Conservation (phyloP, 2,113 vertebrate species). For the Eulacestoma nigropectus region DNA sequence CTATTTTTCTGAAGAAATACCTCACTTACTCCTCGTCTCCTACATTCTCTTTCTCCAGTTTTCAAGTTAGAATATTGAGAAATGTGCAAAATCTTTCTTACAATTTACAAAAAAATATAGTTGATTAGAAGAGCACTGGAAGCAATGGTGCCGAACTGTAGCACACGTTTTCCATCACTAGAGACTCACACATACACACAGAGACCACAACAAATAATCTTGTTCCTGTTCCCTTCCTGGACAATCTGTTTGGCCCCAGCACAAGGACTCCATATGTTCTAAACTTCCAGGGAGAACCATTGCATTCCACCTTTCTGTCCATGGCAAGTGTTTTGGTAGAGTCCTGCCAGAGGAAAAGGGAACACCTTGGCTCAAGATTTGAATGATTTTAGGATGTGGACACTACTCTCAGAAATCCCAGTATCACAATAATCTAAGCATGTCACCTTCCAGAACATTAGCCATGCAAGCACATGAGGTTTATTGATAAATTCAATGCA, state of each 20-base stretch:
- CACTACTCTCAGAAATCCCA: not conserved
- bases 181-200: not conserved
- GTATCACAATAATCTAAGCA: not conserved
- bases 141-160: not conserved
- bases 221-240: not conserved
- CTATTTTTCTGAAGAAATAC: not conserved
- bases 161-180: not conserved
- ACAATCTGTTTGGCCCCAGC: not conserved
- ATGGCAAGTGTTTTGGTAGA: not conserved
- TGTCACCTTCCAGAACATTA: not conserved
- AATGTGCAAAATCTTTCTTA: not conserved
- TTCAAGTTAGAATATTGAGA: not conserved
- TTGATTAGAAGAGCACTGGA: not conserved
- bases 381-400: not conserved
- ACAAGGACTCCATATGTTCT: not conserved
- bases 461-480: rapidly evolving
- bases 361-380: not conserved
- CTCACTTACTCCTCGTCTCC: not conserved
- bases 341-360: not conserved
- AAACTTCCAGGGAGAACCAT: not conserved
- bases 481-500: not conserved
- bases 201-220: not conserved
- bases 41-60: not conserved
- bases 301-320: not conserved
- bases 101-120: not conserved